These are phyloP conservation scores for Criorhina ranunculi DNA, from an alignment of 2,888 invertebrate species.

Conservation along the genomic window DNA sequence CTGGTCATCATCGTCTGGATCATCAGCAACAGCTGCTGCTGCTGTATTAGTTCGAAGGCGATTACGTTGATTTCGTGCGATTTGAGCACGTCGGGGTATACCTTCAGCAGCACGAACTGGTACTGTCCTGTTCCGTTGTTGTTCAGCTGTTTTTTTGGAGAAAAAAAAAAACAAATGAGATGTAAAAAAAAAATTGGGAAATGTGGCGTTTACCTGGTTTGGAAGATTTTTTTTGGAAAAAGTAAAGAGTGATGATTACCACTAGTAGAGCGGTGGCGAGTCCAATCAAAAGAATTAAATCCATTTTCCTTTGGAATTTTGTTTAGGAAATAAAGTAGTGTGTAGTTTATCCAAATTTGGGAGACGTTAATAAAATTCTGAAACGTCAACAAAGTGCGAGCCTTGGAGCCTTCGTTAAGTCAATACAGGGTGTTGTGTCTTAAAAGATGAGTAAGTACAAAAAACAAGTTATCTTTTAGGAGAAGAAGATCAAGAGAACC, in stretches of 20 bases:
- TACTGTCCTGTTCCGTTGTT: slow-evolving; percentile 77
- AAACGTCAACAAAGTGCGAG: slow-evolving; percentile 80
- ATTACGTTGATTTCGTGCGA: slow-evolving; percentile 89
- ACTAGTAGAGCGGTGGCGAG: slow-evolving; percentile 84
- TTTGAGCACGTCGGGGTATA: slow-evolving; percentile 89
- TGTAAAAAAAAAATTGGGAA: neutral
- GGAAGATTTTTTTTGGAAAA: slow-evolving; percentile 80
- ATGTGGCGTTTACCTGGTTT: slow-evolving; percentile 74
- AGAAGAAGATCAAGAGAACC: no score
- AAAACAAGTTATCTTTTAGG: no score
- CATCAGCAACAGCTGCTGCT: slow-evolving; percentile 85
- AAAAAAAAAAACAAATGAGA: slow-evolving; percentile 7
- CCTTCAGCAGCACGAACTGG: slow-evolving; percentile 85
- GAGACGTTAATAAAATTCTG: slow-evolving; percentile 68
- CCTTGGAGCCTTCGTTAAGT: slow-evolving; percentile 5
- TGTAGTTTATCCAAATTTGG: neutral
- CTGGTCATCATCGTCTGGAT: slow-evolving; percentile 85
- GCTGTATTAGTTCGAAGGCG: slow-evolving; percentile 82
- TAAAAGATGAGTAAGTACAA: no score
- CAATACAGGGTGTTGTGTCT: slow-evolving; percentile 38
- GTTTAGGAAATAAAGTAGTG: neutral
- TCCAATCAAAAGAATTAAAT: slow-evolving; percentile 84
- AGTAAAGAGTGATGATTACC: slow-evolving; percentile 83
- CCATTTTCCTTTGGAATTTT: slow-evolving; percentile 81
- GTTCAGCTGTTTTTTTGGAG: slow-evolving; percentile 49